Conservation (phyloP, 2,888 invertebrate genomes). For the Caenorhabditis imperialis region DNA sequence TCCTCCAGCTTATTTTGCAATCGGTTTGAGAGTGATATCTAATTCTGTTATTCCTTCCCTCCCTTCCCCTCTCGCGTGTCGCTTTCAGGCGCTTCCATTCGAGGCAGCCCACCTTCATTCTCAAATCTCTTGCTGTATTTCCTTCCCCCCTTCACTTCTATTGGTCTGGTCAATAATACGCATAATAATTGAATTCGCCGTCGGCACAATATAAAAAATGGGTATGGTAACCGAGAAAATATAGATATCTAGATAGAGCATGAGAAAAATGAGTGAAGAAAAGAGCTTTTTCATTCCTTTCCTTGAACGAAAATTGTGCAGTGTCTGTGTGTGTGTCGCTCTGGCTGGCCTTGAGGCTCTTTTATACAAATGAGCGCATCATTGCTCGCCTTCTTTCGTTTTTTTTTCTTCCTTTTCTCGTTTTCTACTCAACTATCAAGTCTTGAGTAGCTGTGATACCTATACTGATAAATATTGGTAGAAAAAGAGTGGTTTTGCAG, state of each 20-base stretch:
- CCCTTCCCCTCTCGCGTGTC: slow-evolving; percentile 23
- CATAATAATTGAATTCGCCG: slow-evolving; percentile 53
- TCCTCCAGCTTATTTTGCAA: too few species aligned
- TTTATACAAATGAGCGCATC: slow-evolving; percentile 53
- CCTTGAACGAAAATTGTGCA: too few species aligned
- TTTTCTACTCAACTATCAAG: too few species aligned
- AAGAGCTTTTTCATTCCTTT: too few species aligned
- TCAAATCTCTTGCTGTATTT: slow-evolving; percentile 16
- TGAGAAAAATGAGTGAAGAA: too few species aligned
- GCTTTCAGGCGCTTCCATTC: slow-evolving; percentile 23
- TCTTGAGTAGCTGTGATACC: too few species aligned
- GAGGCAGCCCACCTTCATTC: slow-evolving; percentile 4
- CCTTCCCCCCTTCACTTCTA: slow-evolving; percentile 15
- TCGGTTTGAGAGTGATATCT: slow-evolving; percentile 51
- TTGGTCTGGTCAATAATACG: slow-evolving; percentile 42
- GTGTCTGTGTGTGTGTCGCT: too few species aligned
- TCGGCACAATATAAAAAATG: slow-evolving; percentile 50
- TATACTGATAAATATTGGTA: too few species aligned
- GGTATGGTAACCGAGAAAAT: slow-evolving; percentile 31
- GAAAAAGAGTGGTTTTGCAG: too few species aligned
- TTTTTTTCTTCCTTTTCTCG: too few species aligned
- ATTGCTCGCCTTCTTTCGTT: slow-evolving; percentile 28
- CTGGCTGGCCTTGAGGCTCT: slow-evolving; percentile 5
- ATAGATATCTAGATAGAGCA: too few species aligned
- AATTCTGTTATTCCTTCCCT: slow-evolving; percentile 49